Conservation (phyloP, 2,888 invertebrate genomes). For the Dynastes maya region DNA sequence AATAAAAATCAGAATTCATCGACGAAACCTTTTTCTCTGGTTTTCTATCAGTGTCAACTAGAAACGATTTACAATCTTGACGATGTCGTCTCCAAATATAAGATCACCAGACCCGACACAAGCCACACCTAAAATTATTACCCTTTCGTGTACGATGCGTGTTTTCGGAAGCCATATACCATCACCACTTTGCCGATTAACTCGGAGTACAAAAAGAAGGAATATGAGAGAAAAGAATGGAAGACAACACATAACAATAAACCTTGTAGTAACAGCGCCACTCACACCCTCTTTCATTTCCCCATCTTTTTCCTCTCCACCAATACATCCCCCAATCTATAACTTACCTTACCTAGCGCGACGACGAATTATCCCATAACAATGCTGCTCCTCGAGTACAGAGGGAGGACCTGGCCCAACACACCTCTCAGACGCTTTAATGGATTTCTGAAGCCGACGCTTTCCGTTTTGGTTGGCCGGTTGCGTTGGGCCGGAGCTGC, state of each 20-base stretch:
- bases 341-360: neutral
- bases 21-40: neutral
- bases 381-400: neutral
- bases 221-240: neutral
- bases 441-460: constrained; percentile 31
- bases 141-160: neutral
- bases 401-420: constrained; percentile 10
- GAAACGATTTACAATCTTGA: neutral
- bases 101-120: neutral
- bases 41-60: neutral
- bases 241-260: neutral
- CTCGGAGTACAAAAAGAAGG: constrained; percentile 6
- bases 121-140: constrained; percentile 14
- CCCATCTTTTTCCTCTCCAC: constrained; percentile 17
- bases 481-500: neutral
- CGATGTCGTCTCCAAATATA: neutral
- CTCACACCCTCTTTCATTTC: constrained; percentile 4
- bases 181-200: constrained; percentile 2
- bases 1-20: neutral
- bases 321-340: neutral
- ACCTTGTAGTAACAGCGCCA: neutral
- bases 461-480: constrained; percentile 30
- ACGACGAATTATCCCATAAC: constrained; percentile 29
- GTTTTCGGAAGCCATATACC: constrained; percentile 29
- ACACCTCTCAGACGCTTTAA: constrained; percentile 37